Evolutionary conservation across 2,113 vertebrate genomes (phyloP), one percentile per base, ranked within the genome.

Genomic region (Phyllostomus hastatus): DNA sequence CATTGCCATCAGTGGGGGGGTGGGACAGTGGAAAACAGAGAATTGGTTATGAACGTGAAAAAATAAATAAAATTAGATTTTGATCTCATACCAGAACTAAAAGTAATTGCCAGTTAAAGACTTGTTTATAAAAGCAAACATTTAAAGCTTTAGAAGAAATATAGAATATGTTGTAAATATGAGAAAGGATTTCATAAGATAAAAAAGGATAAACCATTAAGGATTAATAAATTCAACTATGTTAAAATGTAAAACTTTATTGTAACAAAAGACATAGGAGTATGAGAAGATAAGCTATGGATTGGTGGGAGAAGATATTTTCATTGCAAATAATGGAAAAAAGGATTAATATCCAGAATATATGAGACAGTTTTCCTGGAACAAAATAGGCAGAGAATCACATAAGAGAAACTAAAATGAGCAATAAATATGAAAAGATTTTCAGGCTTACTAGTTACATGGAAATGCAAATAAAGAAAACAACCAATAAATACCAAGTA

Each of bases 111-210:
- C 10, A 82, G 8, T 73, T 94, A 88, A 59, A 94, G 54, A 90
- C 17, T 11, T 92, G 87, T 50, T 95, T 64, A 80, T 57, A 35
- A 95, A 92, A 95, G 48, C 48, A 92, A 83, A 22, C 19, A 33
- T 93, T 96, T 93, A 91, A 95, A 95, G 43, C n/a, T 88, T 90
- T 82, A 88, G 52, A 80, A 95, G 48, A 88, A 80, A 82, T 91
- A 81, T 22, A 88, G 76, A 84, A 50, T 83, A 81, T 78, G 35
- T 52, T 94, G 33, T 57, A 94, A 76, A 12, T 80, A 31, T 82
- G 20, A 95, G 66, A 90, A 93, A 41, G 43, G 57, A 70, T 38
- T 61, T 92, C 61, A 90, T 86, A 81, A 95, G 35, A 72, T 10
- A 41, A 80, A 57, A 95, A 85, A 81, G 7, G 19, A 72, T 33